These are phyloP conservation scores for Seriola dumerili DNA, from an alignment of 2,113 vertebrate species.

Conservation along the genomic window DNA sequence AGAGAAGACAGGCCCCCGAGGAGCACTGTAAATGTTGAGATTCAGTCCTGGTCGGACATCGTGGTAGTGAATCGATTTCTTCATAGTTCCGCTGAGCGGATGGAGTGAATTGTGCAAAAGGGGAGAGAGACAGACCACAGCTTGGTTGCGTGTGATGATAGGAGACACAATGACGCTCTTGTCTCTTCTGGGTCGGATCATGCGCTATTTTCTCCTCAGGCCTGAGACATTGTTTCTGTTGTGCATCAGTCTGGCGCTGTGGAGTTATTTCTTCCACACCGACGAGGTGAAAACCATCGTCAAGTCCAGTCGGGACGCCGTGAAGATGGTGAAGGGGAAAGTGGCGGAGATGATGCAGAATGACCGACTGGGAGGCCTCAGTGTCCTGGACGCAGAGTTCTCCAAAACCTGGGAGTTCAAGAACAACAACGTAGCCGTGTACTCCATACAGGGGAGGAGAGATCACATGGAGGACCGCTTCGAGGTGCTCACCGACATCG, in stretches of 20 bases:
- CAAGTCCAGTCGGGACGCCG: slow-evolving; percentile 96
- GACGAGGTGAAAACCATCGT: slow-evolving; percentile 99
- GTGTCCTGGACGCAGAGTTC: slow-evolving; percentile 94
- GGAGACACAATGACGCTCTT: slow-evolving; percentile 99
- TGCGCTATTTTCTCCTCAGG: slow-evolving; percentile 99
- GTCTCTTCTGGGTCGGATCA: slow-evolving; percentile 99
- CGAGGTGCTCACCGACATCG: slow-evolving; percentile 93
- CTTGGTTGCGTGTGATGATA: slow-evolving; percentile 90
- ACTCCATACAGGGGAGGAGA: slow-evolving; percentile 96
- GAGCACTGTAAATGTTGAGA: slow-evolving; percentile 26
- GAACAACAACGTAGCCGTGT: slow-evolving; percentile 96
- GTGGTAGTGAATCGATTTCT: slow-evolving; percentile 38
- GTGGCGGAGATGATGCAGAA: slow-evolving; percentile 99
- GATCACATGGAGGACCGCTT: slow-evolving; percentile 99
- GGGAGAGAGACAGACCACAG: slow-evolving; percentile 66
- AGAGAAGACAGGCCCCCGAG: slow-evolving; percentile 13
- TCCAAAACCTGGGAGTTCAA: slow-evolving; percentile 98
- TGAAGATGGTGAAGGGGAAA: slow-evolving; percentile 98
- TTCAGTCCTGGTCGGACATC: slow-evolving; percentile 1
- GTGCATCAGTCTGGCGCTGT: slow-evolving; percentile 96
- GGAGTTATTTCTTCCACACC: slow-evolving; percentile 99
- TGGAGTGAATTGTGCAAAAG: slow-evolving; percentile 74
- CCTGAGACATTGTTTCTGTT: slow-evolving; percentile 97
- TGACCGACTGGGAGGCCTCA: slow-evolving; percentile 93
- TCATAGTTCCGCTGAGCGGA: slow-evolving; percentile 50